These are phyloP conservation scores for Numenius phaeopus DNA, from an alignment of 2,797 vertebrate genomes.

Conservation along the genomic window DNA sequence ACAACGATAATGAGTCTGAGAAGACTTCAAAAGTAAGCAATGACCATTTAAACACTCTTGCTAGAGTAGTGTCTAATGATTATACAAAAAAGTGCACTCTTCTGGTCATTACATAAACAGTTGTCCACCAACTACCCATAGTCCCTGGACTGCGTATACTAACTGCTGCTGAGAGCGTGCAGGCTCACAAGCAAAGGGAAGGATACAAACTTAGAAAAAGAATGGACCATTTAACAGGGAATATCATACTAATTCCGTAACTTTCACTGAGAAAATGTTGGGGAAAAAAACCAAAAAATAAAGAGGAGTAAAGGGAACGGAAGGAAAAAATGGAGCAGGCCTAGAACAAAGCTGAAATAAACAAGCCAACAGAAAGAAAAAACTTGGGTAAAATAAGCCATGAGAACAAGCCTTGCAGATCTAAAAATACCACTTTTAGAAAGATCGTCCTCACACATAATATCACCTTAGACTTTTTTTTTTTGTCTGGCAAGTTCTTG, in stretches of 20 bases:
- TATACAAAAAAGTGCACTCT: not conserved
- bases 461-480: not conserved
- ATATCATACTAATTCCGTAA: not conserved
- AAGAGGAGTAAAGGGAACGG: not conserved
- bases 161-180: not conserved
- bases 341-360: not conserved
- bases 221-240: not conserved
- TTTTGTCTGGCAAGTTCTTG: not conserved
- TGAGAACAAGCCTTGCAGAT: not conserved
- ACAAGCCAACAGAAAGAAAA: not conserved
- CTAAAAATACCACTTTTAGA: not conserved
- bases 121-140: not conserved
- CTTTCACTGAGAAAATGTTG: not conserved
- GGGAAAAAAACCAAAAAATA: not conserved
- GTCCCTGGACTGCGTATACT: not conserved
- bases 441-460: not conserved
- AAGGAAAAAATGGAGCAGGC: not conserved
- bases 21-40: not conserved
- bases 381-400: not conserved
- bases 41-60: not conserved
- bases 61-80: not conserved
- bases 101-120: not conserved
- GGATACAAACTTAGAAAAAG: not conserved
- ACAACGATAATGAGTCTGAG: not conserved
- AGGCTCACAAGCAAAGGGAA: not conserved